These are phyloP conservation scores for Andricus quercusramuli DNA, from an alignment of 2,888 invertebrate species.

Conservation along the genomic window DNA sequence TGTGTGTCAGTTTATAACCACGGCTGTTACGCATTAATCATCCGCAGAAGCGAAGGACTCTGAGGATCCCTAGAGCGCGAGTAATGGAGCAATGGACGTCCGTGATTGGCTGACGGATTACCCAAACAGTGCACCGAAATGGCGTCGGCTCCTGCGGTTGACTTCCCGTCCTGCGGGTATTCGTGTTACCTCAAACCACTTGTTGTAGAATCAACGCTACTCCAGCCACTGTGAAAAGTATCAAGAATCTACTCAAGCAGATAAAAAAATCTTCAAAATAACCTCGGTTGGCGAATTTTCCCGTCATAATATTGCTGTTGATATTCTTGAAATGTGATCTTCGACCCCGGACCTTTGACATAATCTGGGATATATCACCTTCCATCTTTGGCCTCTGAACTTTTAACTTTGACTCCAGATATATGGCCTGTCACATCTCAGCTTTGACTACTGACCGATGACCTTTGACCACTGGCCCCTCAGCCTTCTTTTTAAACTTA, in stretches of 20 bases:
- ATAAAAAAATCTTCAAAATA: not conserved
- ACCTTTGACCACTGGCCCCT: no score
- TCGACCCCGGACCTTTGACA: no score
- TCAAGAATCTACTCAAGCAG: not conserved
- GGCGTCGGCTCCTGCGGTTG: conserved; percentile 48
- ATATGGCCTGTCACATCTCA: no score
- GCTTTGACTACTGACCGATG: no score
- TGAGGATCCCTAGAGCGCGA: conserved; percentile 46
- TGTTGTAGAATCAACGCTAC: not conserved
- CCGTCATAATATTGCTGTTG: not conserved
- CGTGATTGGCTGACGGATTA: conserved; percentile 64
- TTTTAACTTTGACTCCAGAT: no score
- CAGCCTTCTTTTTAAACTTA: no score
- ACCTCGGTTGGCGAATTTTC: not conserved
- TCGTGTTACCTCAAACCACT: conserved; percentile 1
- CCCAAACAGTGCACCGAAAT: conserved; percentile 58
- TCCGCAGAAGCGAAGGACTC: conserved; percentile 33
- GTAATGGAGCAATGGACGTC: conserved; percentile 59
- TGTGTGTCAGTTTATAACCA: conserved; percentile 46
- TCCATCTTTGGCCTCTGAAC: no score
- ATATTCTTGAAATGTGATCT: no score
- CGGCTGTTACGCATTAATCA: conserved; percentile 46
- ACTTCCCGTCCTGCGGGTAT: conserved; percentile 13
- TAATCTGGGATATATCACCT: no score
- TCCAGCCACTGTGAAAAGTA: not conserved